These are phyloP conservation scores for Tipula unca DNA, from an alignment of 2,888 invertebrate genomes.

Conservation along the genomic window DNA sequence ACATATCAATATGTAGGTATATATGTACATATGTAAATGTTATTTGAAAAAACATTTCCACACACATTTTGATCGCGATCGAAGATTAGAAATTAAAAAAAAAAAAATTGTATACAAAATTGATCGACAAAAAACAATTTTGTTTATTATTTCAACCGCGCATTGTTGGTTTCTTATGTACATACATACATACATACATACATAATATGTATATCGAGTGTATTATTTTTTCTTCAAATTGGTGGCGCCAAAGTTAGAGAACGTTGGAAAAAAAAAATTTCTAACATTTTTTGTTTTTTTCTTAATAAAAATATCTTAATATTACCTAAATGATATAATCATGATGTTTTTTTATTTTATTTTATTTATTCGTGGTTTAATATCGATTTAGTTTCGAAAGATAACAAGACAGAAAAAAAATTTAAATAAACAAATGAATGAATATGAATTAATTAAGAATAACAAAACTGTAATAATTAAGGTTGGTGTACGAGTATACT, in stretches of 20 bases:
- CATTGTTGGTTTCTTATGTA: neutral
- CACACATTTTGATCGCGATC: neutral
- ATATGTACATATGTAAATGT: no score
- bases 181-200: no score
- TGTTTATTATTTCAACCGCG: conserved; percentile 4
- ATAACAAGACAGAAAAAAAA: neutral
- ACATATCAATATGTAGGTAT: no score
- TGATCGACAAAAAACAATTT: conserved; percentile 14
- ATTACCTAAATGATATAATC: conserved; percentile 8
- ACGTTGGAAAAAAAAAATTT: neutral
- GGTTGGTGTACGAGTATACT: neutral
- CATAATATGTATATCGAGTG: neutral
- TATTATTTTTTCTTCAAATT: neutral
- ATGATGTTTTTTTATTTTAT: neutral
- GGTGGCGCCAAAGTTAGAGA: conserved; percentile 14
- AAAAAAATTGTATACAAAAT: neutral
- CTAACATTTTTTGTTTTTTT: neutral
- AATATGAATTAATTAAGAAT: conserved; percentile 1
- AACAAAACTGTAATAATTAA: conserved; percentile 2
- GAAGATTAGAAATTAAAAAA: neutral
- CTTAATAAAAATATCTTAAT: conserved; percentile 14
- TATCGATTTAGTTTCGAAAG: neutral
- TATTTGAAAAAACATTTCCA: neutral
- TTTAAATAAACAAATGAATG: neutral
- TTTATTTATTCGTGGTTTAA: conserved; percentile 1